Conservation (phyloP, 2,888 invertebrate genomes). For the Sinelater perroti region DNA sequence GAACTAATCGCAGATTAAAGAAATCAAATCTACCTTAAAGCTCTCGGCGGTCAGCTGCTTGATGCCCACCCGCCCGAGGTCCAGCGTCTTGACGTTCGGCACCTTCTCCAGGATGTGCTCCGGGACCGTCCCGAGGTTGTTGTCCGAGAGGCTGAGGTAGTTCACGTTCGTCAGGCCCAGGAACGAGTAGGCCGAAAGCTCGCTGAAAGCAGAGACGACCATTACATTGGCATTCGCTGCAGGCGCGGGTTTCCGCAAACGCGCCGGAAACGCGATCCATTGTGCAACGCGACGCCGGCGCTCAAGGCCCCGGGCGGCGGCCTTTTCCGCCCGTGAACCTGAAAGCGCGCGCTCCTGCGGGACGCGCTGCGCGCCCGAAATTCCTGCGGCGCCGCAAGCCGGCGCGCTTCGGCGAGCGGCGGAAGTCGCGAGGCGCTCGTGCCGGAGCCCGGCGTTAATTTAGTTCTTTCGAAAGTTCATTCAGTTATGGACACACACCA, state of each 20-base stretch:
- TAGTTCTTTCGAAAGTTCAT: slow-evolving; percentile 31
- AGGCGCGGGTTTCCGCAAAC: too few relatives aligned
- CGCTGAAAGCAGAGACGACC: slow-evolving; percentile 72
- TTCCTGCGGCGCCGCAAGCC: slow-evolving; percentile 9
- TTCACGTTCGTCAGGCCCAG: slow-evolving; percentile 76
- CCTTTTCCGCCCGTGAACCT: slow-evolving; percentile 10
- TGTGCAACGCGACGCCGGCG: neutral
- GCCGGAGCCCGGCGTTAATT: slow-evolving; percentile 34
- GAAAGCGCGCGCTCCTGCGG: slow-evolving; percentile 8
- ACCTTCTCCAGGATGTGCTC: slow-evolving; percentile 78
- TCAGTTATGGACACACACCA: slow-evolving; percentile 23
- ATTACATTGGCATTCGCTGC: too few relatives aligned
- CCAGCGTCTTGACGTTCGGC: slow-evolving; percentile 80
- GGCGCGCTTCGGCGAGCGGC: too few relatives aligned
- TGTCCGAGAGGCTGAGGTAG: slow-evolving; percentile 83
- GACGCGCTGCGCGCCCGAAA: slow-evolving; percentile 11
- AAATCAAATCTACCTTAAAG: slow-evolving; percentile 70
- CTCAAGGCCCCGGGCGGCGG: slow-evolving; percentile 2
- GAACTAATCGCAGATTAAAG: too few relatives aligned
- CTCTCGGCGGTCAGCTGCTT: slow-evolving; percentile 76
- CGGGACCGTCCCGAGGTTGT: slow-evolving; percentile 78
- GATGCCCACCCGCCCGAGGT: slow-evolving; percentile 83
- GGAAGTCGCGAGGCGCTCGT: slow-evolving; percentile 42
- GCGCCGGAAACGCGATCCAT: neutral
- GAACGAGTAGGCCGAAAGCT: slow-evolving; percentile 77